phyloP scores from a whole-genome alignment of 1,140 invertebrate genomes.

The Philaenus spumarius region DNA sequence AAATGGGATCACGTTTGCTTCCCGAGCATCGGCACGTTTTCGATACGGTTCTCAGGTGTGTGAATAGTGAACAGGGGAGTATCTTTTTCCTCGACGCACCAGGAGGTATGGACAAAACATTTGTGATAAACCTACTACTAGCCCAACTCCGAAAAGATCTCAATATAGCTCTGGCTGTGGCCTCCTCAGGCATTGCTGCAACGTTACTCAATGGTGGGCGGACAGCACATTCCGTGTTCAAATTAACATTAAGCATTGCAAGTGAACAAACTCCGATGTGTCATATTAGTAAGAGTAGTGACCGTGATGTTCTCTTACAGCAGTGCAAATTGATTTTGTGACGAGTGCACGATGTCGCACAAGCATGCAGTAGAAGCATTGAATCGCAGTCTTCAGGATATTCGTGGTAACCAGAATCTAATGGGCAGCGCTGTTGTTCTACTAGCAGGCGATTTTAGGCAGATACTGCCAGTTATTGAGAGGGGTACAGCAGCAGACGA shows the following conservation, averaged over 20 bases:
- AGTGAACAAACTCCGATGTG: slow-evolving; percentile 22
- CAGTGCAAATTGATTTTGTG: slow-evolving; percentile 34
- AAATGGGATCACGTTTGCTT: not conserved
- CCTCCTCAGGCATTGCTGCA: slow-evolving; percentile 8
- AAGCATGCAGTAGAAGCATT: slow-evolving; percentile 30
- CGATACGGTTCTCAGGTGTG: not conserved
- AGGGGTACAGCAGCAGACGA: slow-evolving; percentile 23
- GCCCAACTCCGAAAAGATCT: not conserved
- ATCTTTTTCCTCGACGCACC: not conserved
- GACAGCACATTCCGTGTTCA: slow-evolving; percentile 37
- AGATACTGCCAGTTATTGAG: slow-evolving; percentile 26
- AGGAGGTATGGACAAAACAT: not conserved
- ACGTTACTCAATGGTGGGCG: slow-evolving; percentile 32
- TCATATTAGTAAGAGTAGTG: slow-evolving; percentile 27
- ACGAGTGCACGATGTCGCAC: slow-evolving; percentile 37
- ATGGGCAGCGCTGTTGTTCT: slow-evolving; percentile 33
- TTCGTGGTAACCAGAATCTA: not conserved
- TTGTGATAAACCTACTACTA: not conserved
- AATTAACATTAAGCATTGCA: slow-evolving; percentile 33
- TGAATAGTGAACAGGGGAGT: not conserved
- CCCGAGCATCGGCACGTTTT: not conserved
- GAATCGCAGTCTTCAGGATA: slow-evolving; percentile 20
- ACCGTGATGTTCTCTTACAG: slow-evolving; percentile 22
- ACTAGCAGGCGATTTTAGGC: slow-evolving; percentile 33
- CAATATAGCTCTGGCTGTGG: not conserved